Evolutionary conservation across 1,140 invertebrate species (phyloP), one percentile per base, ranked within the genome.

Genomic region (Diprion similis): DNA sequence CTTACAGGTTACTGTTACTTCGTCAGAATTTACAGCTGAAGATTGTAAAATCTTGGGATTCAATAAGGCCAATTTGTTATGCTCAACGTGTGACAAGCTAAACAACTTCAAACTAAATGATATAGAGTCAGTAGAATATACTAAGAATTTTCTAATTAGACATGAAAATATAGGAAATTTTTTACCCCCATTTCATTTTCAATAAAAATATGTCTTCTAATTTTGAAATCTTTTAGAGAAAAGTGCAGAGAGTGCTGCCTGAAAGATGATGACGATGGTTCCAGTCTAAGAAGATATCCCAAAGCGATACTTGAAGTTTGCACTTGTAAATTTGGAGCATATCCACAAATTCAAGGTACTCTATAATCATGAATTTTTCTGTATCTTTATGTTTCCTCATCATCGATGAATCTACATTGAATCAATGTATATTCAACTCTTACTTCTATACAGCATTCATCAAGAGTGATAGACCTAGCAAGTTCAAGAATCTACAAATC

Each of bases 281-380:
- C 89, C 15, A 88, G 89, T 46, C 89, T 93, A 64, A 93, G 93
- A 81, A 91, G 91, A 67, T 97, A 96, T 86, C 93, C 95, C 11
- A 94, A 93, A 87, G 97, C 96, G 15, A 91, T 96, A 68, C 87
- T 98, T 45, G 95, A 97, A 91, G 95, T 98, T 0, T 98, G 97
- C 84, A 96, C 95, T 75, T 98, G 97, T 87, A 98, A 98, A 90
- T 97, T 98, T 89, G 95, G 95, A 74, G 93, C 95, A 51, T 98
- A 96, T 91, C 97, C 97, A 67, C 97, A 98, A 90, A 97, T 98
- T 80, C 95, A 98, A 91, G 92, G 92, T 92, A 87, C 24, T 37
- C 24, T 37, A n/a, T n/a, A 37, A 37, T 37, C 24, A 37, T 37
- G 24, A 37, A 48, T 51, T 15, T 48, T 15, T 66, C 64, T 66